Evolutionary conservation across 2,888 invertebrate genomes (phyloP), one percentile per base, ranked within the genome.

Genomic region (Catocala nupta): DNA sequence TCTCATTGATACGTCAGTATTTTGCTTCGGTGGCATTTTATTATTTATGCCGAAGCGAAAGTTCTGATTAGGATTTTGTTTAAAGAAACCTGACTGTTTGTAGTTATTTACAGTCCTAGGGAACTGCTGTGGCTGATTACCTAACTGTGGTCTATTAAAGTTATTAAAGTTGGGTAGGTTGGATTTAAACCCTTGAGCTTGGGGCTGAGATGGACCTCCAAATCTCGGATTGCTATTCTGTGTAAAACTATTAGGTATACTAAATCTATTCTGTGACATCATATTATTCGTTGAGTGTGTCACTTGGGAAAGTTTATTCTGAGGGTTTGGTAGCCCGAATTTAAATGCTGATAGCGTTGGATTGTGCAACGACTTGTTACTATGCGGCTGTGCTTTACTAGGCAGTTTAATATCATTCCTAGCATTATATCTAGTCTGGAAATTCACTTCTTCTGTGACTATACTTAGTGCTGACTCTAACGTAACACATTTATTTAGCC

Each of bases 361-460:
- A 5, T 1, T 11, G 5, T 5, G 45, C 5, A 45, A 6, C 45
- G 7, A 6, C 0, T 45, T 13, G 12, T 45, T 45, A 13, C 5
- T 12, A 5, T 45, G 13, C 13, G n/a, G 13, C n/a, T 11, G 8
- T 5, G 10, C 11, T 5, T 51, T 16, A 16, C 16, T 16, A 16
- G 16, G 12, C 0, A 3, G 7, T 47, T 59, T 51, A 47, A 47
- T 51, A 9, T 13, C 54, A 0, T 13, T 2, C 16, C 16, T 16
- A 16, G 16, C 16, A 5, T 59, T 54, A 34, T 55, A 63, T 34
- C 16, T 7, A 1, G 13, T 11, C 33, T 47, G 36, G 36, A 59
- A 63, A 12, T 63, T 59, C 2, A 55, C 51, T 36, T 63, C 55
- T 11, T 63, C 59, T 1, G 9, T 45, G 0, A 59, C 59, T 6